phyloP scores from a whole-genome alignment of 1,140 invertebrate genomes.

The Asobara japonica region DNA sequence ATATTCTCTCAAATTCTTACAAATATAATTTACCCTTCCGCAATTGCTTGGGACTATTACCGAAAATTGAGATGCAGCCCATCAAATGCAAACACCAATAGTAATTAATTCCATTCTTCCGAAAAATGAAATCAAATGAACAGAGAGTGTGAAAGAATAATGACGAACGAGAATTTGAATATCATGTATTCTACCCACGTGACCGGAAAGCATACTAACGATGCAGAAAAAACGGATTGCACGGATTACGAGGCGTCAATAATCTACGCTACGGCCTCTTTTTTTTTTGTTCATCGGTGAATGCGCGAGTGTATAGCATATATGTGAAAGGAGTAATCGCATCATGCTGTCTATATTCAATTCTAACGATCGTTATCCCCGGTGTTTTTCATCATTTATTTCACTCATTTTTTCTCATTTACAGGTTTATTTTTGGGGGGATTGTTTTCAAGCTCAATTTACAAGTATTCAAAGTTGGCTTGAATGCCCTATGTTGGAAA shows the following conservation, averaged over 20 bases:
- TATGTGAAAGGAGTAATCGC: not conserved
- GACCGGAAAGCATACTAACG: not conserved
- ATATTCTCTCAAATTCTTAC: no score
- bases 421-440: not conserved
- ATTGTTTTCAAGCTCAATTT: no score
- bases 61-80: not conserved
- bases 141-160: not conserved
- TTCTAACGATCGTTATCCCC: not conserved
- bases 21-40: no score
- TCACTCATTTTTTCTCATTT: not conserved
- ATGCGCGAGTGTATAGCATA: not conserved
- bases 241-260: slow-evolving; percentile 1
- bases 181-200: not conserved
- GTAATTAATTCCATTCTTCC: not conserved
- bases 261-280: not conserved
- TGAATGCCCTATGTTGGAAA: no score
- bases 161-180: not conserved
- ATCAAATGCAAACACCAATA: not conserved
- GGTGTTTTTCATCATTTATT: not conserved
- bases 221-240: not conserved
- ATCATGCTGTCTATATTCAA: not conserved
- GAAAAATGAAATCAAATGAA: not conserved
- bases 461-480: no score
- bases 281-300: not conserved
- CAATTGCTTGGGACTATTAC: no score